Base-by-base conservation (phyloP, 2,113 vertebrate species). In the Eudorcas thomsonii region DNA sequence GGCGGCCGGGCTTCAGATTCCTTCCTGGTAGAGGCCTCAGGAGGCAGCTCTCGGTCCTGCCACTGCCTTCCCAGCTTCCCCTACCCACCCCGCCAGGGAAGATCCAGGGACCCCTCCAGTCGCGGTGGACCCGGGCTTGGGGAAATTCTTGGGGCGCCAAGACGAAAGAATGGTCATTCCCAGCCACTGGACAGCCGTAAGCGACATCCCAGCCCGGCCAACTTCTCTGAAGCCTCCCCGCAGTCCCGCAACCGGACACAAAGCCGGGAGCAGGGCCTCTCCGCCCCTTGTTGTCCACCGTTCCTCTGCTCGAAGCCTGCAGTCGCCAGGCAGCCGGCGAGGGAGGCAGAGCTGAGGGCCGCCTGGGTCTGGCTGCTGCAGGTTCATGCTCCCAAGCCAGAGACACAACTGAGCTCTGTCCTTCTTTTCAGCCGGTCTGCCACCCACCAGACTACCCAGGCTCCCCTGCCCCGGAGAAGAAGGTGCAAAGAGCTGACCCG, bases 401-500 rank as follows among this genome's bases (percentile, higher is more conserved):
- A 26, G 59, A 21, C 93, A 36, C 92, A 82, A 83, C 1, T 19
- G 12, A 45, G 77, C 4, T 88, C 59, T 16, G 54, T 21, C 26
- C 33, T 64, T 84, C 12, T 10, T 2, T 50, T 57, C 19, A 26
- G 13, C 16, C 30, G 0, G 4, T 8, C 15, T 17, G 19, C 43
- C 9, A n/a, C 33, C 36, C 85, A 50, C 57, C 52, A 84, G 48
- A 5, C 43, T 39, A 48, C 59, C 82, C 71, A 23, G 7, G 36
- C 4, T 64, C 33, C 88, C 95, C 14, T 8, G 2, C 4, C 57
- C 90, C 2, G 3, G 23, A 96, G n/a, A 92, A 95, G 59, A 94
- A 89, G 50, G 62, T 87, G 62, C 48, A 97, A 95, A 92, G 54
- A 98, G 71, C 62, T 88, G 67, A 97, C 33, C 64, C 98, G 97